A percentile compares a stretch with the other conserved stretches of the same genome.
Conservation (phyloP, 2,888 invertebrate species). For the Noctua janthe region DNA sequence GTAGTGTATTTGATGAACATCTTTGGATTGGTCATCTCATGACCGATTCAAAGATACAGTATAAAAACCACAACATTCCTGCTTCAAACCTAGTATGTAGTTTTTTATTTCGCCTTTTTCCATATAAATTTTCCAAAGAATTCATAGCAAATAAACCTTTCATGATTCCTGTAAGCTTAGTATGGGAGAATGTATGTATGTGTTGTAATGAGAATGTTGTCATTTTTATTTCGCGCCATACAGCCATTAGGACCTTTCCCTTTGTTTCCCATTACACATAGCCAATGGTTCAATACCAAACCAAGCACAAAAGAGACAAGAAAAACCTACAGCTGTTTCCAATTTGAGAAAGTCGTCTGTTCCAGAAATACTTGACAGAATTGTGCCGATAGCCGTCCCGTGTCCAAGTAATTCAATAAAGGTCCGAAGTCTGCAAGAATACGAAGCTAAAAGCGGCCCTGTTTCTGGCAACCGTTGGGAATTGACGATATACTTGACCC, state of each 20-base stretch:
- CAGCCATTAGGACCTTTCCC: not conserved
- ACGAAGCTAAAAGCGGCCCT: slow-evolving; percentile 29
- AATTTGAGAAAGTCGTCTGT: not conserved
- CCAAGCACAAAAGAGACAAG: not conserved
- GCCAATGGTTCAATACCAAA: not conserved
- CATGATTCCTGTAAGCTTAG: not conserved
- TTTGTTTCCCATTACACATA: not conserved
- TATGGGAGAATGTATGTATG: no score
- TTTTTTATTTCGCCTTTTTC: not conserved
- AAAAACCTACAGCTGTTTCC: slow-evolving; percentile 7
- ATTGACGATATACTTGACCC: slow-evolving; percentile 28
- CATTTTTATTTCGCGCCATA: not conserved
- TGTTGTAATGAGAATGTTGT: no score
- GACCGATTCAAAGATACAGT: not conserved
- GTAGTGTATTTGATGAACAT: not conserved
- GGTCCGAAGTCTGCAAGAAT: slow-evolving; percentile 11
- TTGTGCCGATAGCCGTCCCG: slow-evolving; percentile 23
- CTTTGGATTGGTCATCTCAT: not conserved
- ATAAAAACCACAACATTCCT: not conserved
- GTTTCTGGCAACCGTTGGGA: slow-evolving; percentile 21
- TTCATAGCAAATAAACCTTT: not conserved
- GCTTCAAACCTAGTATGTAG: no score
- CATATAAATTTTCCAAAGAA: not conserved
- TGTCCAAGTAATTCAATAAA: slow-evolving; percentile 49
- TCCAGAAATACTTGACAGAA: slow-evolving; percentile 39